Conservation (phyloP, 2,888 invertebrate species). For the Phalera bucephala region DNA sequence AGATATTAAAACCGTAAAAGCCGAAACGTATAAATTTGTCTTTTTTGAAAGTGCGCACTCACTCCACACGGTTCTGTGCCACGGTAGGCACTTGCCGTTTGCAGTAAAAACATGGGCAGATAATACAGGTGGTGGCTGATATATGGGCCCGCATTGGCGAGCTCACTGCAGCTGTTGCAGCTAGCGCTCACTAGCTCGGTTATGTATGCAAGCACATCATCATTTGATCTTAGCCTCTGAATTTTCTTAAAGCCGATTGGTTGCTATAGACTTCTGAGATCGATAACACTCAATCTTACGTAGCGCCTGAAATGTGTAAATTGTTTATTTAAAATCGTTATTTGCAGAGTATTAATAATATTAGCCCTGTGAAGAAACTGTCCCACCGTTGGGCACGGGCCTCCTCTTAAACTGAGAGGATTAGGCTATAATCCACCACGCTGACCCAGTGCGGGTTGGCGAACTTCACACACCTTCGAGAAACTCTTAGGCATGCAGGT, state of each 20-base stretch:
- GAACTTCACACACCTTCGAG: too few relatives aligned
- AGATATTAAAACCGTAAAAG: slow-evolving; percentile 18
- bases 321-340: too few relatives aligned
- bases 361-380: too few relatives aligned
- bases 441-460: too few relatives aligned
- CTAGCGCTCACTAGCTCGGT: slow-evolving; percentile 16
- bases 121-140: slow-evolving; percentile 73
- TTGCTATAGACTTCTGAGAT: too few relatives aligned
- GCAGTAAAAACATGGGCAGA: slow-evolving; percentile 62
- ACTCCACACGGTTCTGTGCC: neutral
- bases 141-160: slow-evolving; percentile 68
- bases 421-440: too few relatives aligned
- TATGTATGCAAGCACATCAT: slow-evolving; percentile 21
- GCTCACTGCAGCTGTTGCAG: slow-evolving; percentile 46
- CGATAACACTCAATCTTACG: too few relatives aligned
- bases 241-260: neutral
- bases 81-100: slow-evolving; percentile 48
- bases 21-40: slow-evolving; percentile 19
- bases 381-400: too few relatives aligned
- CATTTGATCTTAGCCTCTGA: slow-evolving; percentile 11
- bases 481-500: too few relatives aligned
- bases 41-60: slow-evolving; percentile 28
- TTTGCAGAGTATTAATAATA: too few relatives aligned
- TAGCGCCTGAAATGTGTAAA: too few relatives aligned
- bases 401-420: too few relatives aligned